These are phyloP conservation scores for Drosophila pruinosa DNA, from an alignment of 1,140 invertebrate genomes.

Conservation along the genomic window DNA sequence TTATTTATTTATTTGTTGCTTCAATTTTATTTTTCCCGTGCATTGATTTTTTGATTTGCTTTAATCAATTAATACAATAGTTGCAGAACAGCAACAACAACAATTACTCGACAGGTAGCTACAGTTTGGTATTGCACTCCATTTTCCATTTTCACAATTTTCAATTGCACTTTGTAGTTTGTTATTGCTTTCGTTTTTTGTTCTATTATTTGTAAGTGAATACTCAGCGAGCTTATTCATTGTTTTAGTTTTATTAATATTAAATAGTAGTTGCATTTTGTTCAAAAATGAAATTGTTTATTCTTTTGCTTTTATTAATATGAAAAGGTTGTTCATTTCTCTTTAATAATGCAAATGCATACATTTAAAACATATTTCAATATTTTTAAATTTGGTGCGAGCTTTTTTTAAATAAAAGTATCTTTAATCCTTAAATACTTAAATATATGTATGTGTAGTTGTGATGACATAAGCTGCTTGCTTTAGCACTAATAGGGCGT, in stretches of 20 bases:
- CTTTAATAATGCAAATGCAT: too few relatives aligned
- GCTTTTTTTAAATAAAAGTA: too few relatives aligned
- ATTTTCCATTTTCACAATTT: slow-evolving; percentile 50
- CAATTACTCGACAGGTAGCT: slow-evolving; percentile 20
- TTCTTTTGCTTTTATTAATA: too few relatives aligned
- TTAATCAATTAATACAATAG: slow-evolving; percentile 68
- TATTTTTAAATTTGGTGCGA: too few relatives aligned
- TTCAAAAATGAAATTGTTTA: neutral
- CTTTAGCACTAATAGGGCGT: too few relatives aligned
- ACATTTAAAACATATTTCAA: too few relatives aligned
- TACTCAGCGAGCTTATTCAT: neutral
- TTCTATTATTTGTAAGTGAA: slow-evolving; percentile 20
- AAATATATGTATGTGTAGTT: too few relatives aligned
- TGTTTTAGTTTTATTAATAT: slow-evolving; percentile 3
- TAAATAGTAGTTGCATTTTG: slow-evolving; percentile 17
- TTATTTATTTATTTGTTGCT: slow-evolving; percentile 24
- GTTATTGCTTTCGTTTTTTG: slow-evolving; percentile 35
- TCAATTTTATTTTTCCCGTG: neutral
- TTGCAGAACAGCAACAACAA: slow-evolving; percentile 4
- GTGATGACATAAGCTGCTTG: too few relatives aligned
- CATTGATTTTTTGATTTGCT: slow-evolving; percentile 23
- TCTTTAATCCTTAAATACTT: too few relatives aligned
- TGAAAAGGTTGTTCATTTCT: too few relatives aligned
- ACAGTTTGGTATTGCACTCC: slow-evolving; percentile 43
- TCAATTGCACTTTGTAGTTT: slow-evolving; percentile 34